A percentile compares a stretch with the other conserved stretches of the same genome.
Conservation (phyloP, 2,888 invertebrate species). For the Ephialtes manifestator region DNA sequence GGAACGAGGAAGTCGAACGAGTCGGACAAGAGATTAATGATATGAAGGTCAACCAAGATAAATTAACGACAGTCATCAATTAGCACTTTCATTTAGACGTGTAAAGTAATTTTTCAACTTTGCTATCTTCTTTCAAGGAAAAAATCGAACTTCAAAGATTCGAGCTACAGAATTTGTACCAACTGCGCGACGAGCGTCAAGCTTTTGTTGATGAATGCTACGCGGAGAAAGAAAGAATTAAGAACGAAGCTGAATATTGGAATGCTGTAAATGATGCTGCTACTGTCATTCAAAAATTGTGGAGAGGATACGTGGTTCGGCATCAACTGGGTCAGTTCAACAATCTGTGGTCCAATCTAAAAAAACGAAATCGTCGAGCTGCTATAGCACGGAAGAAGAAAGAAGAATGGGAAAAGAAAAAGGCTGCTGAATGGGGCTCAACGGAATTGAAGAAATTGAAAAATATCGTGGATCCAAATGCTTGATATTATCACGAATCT, state of each 20-base stretch:
- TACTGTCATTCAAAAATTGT: conserved; percentile 77
- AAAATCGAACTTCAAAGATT: conserved; percentile 75
- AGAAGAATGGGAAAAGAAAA: conserved; percentile 58
- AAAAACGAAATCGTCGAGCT: conserved; percentile 69
- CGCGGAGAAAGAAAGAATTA: conserved; percentile 67
- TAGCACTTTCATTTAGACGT: neutral
- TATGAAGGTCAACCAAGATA: conserved; percentile 71
- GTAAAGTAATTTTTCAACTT: neutral
- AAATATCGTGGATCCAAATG: conserved; percentile 36
- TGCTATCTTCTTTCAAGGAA: conserved; percentile 68
- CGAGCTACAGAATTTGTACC: conserved; percentile 70
- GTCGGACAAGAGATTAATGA: conserved; percentile 75
- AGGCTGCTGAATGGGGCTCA: conserved; percentile 21
- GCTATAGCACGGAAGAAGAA: conserved; percentile 58
- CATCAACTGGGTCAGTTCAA: conserved; percentile 76
- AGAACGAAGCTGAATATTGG: conserved; percentile 72
- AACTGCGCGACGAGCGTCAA: conserved; percentile 72
- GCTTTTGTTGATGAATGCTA: conserved; percentile 74
- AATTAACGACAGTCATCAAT: neutral
- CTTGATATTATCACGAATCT: neutral
- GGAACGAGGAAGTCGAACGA: conserved; percentile 76
- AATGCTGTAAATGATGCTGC: conserved; percentile 74
- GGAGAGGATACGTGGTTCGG: conserved; percentile 81
- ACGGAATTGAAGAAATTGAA: conserved; percentile 37
- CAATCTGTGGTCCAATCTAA: conserved; percentile 68